Base-by-base conservation (phyloP, 2,888 invertebrate genomes). In the Microdon myrmicae region DNA sequence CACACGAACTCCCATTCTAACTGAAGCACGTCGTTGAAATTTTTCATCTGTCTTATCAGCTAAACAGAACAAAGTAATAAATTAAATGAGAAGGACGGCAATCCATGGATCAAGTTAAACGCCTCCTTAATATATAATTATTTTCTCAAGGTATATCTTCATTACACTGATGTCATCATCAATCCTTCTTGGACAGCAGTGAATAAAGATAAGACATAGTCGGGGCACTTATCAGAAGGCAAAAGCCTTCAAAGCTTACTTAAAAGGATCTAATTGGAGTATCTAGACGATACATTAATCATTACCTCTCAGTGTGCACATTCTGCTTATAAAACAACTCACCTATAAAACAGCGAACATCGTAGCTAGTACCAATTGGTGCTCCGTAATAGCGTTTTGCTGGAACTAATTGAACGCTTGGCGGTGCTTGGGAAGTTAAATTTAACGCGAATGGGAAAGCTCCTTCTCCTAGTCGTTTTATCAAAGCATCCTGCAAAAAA, bases 301-400 rank as follows among this genome's bases (percentile, higher is more conserved):
- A 22, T 5, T 22, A 22, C 22, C 5, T 6, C 22, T 22, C 22
- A n/a, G n/a, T n/a, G n/a, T 32, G 32, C 16, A 32, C 32, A 17
- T 3, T 6, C 10, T 3, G 3, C 12, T 16, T 39, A 26, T 9
- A n/a, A 22, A 38, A 51, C 29, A 39, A 81, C 86, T 86, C 82
- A 92, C 93, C 92, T 56, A 91, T 87, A 75, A 89, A 94, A 68
- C 91, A 90, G 73, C 92, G 84, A 35, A 94, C 87, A 74, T 94
- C 94, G 73, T 94, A 94, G 48, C 92, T 93, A 37, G 93, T 94
- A 6, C 94, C 94, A 39, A 94, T 93, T 0, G 94, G 94, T 1
- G 93, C 92, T 0, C 94, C 94, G 68, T 88, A 89, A 81, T 94
- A 94, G 74, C 92, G 90, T 78, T 94, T 93, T 2, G 94, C 94